These are phyloP conservation scores for Coenonympha arcania DNA, from an alignment of 2,888 invertebrate species.

Conservation along the genomic window DNA sequence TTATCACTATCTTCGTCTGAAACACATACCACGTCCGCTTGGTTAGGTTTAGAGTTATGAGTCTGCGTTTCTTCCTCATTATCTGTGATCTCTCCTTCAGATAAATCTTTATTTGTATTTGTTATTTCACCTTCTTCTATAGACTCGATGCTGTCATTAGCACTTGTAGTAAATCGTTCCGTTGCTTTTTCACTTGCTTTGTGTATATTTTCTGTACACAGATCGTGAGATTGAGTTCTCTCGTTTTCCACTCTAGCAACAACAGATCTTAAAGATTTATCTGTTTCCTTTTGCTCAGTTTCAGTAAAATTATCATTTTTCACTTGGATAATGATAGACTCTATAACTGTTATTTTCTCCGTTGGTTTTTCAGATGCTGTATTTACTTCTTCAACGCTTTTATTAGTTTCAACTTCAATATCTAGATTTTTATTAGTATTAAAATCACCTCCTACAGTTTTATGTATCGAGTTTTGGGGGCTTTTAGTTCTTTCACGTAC, in stretches of 20 bases:
- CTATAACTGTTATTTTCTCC: neutral
- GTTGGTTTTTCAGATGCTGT: neutral
- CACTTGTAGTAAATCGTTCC: neutral
- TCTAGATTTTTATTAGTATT: neutral
- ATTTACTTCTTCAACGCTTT: constrained; percentile 15
- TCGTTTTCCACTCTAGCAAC: neutral
- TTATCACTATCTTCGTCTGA: constrained; percentile 54
- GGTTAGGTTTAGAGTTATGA: constrained; percentile 35
- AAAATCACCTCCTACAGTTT: neutral
- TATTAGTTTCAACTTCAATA: neutral
- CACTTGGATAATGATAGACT: neutral
- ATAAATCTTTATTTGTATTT: constrained; percentile 34
- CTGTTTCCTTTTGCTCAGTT: neutral
- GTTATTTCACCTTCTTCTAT: constrained; percentile 28
- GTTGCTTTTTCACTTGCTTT: too few relatives aligned
- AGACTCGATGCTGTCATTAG: constrained; percentile 7
- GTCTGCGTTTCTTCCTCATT: constrained; percentile 35
- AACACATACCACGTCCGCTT: constrained; percentile 71
- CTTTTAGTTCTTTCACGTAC: neutral
- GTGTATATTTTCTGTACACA: neutral
- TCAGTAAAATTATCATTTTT: constrained; percentile 1
- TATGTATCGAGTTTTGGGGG: neutral
- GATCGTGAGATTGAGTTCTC: constrained; percentile 6
- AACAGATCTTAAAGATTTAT: neutral
- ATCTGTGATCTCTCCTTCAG: constrained; percentile 58